Percentiles rank a stretch among this genome's conserved stretches.
These are phyloP conservation scores for Salvelinus alpinus DNA, from an alignment of 2,113 vertebrate species.

Conservation along the genomic window DNA sequence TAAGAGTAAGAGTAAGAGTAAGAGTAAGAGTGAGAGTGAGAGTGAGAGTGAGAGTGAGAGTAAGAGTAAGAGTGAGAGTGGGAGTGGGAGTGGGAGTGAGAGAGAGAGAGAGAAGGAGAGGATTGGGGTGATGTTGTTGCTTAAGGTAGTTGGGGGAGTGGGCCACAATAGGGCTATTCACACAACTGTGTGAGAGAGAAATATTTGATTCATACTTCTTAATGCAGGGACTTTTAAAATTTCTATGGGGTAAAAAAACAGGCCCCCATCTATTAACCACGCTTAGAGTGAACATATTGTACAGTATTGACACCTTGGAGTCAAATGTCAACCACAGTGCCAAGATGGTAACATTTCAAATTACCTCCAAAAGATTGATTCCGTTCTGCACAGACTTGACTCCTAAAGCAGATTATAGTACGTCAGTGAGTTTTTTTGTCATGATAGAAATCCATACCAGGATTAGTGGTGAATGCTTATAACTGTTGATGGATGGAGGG, in stretches of 20 bases:
- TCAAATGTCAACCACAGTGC: constrained; percentile 37
- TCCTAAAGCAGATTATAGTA: constrained; percentile 52
- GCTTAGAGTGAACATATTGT: background rate
- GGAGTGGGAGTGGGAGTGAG: too few species aligned
- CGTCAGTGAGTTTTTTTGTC: constrained; percentile 53
- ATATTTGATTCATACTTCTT: background rate
- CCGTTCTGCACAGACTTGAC: constrained; percentile 40
- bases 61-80: constrained; percentile 29
- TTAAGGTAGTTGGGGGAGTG: background rate
- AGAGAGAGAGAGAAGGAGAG: too few species aligned
- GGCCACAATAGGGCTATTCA: too few species aligned
- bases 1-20: too few species aligned
- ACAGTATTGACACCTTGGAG: constrained; percentile 23
- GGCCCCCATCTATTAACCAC: too few species aligned
- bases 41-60: too few species aligned
- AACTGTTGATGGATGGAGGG: constrained; percentile 44
- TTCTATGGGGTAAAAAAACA: background rate
- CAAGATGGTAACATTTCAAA: constrained; percentile 49
- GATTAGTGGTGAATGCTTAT: constrained; percentile 57
- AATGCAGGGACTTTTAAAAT: too few species aligned
- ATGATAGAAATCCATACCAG: constrained; percentile 62
- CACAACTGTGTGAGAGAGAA: background rate
- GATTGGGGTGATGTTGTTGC: background rate
- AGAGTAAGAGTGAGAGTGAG: constrained; percentile 21
- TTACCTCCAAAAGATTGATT: constrained; percentile 44